Evolutionary conservation across 2,888 invertebrate species (phyloP).

Genomic region (Melangyna quadrimaculata): DNA sequence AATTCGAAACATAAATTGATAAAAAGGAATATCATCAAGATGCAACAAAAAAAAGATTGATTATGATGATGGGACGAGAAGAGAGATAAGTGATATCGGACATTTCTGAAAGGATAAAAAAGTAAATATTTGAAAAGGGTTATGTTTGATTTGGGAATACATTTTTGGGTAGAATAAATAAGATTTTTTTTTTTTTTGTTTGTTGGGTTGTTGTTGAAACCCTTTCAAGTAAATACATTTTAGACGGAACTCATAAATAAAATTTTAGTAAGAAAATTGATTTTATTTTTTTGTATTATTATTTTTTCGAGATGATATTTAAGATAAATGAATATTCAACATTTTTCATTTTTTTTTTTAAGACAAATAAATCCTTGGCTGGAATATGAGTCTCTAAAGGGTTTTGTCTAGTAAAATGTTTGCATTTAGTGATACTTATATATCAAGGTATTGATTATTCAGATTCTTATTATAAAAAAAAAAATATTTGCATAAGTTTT

Average conservation of each 20-base stretch:
- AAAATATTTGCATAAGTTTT: too few species aligned
- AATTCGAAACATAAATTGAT: slow-evolving; percentile 44
- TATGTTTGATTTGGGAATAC: not conserved
- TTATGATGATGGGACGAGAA: slow-evolving; percentile 1
- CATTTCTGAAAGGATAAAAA: not conserved
- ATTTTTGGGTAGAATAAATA: not conserved
- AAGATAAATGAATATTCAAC: not conserved
- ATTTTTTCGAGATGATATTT: not conserved
- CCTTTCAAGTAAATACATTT: not conserved
- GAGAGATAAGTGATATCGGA: not conserved
- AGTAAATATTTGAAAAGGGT: slow-evolving; percentile 14
- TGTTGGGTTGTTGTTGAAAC: not conserved
- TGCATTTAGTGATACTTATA: too few species aligned
- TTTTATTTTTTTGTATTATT: not conserved
- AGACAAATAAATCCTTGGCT: not conserved
- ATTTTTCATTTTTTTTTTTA: not conserved
- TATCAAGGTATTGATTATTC: too few species aligned
- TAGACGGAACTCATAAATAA: not conserved
- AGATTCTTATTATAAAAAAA: too few species aligned
- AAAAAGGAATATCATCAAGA: slow-evolving; percentile 1
- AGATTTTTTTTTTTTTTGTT: not conserved
- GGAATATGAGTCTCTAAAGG: not conserved
- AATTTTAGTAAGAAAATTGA: not conserved
- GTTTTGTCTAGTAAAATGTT: not conserved
- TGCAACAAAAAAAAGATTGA: slow-evolving; percentile 19